Evolutionary conservation across 2,113 vertebrate genomes (phyloP).

Genomic region (Pithys albifrons): DNA sequence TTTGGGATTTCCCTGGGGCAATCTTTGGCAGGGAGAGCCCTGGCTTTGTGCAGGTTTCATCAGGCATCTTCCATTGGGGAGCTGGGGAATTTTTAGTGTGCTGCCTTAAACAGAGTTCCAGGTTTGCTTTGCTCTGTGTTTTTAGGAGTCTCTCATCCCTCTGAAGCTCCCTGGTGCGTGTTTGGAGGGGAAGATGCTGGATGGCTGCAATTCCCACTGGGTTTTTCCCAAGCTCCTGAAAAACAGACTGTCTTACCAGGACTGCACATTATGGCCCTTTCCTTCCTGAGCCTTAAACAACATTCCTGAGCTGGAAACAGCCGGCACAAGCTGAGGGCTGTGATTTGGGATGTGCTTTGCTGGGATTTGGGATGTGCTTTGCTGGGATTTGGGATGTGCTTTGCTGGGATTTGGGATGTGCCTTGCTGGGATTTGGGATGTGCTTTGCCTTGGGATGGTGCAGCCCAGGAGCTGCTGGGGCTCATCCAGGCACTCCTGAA

Average conservation of each 20-base stretch:
- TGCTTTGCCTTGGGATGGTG: background rate
- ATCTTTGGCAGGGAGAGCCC: background rate
- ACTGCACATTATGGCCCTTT: background rate
- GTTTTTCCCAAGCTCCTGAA: background rate
- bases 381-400: background rate
- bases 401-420: background rate
- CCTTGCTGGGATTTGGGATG: background rate
- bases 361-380: background rate
- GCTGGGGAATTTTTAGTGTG: background rate
- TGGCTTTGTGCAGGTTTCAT: background rate
- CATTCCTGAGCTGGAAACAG: background rate
- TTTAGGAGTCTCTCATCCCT: background rate
- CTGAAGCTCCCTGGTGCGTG: accelerated
- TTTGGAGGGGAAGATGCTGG: background rate
- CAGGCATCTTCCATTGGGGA: background rate
- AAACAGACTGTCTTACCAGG: background rate
- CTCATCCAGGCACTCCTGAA: background rate
- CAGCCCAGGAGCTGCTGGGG: background rate
- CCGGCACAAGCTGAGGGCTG: background rate
- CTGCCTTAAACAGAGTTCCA: background rate
- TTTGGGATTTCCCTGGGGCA: background rate
- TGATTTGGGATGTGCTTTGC: background rate
- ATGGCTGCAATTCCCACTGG: background rate
- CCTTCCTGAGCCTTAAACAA: background rate
- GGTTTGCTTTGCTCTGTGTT: background rate